Conservation (phyloP, 2,113 vertebrate genomes). For the Zosterops borbonicus region DNA sequence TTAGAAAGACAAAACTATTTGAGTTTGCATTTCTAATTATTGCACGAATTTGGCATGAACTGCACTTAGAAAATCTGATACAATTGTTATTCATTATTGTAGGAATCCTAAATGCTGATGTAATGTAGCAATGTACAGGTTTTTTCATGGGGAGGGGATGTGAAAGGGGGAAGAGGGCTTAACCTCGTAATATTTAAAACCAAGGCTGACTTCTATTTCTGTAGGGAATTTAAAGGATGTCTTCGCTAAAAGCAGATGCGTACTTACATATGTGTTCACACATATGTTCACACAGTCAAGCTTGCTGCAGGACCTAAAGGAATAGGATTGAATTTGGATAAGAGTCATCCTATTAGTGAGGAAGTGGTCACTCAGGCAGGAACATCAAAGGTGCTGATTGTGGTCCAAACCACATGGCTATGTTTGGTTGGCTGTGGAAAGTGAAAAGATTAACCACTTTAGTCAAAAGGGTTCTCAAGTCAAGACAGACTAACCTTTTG, state of each 20-base stretch:
- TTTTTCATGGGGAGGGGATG: neutral
- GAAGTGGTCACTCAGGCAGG: neutral
- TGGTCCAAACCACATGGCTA: neutral
- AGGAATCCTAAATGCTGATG: slow-evolving; percentile 28
- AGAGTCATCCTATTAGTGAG: neutral
- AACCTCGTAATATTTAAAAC: slow-evolving; percentile 1
- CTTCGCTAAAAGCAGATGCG: neutral
- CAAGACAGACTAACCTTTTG: neutral
- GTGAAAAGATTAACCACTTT: neutral
- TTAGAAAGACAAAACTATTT: slow-evolving; percentile 58
- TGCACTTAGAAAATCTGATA: neutral
- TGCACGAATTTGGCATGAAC: neutral
- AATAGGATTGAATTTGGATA: neutral
- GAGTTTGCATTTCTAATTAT: slow-evolving; percentile 35
- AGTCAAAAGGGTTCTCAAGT: neutral
- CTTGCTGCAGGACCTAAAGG: neutral
- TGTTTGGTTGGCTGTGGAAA: neutral
- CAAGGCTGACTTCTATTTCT: neutral
- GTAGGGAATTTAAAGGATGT: slow-evolving; percentile 16
- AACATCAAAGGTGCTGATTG: neutral
- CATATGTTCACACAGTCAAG: neutral
- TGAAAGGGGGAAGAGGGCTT: neutral
- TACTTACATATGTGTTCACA: neutral
- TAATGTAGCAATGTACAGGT: slow-evolving; percentile 1
- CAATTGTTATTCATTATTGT: slow-evolving; percentile 33